Percentiles rank a stretch among this genome's conserved stretches.
phyloP scores from a whole-genome alignment of 2,113 vertebrate genomes.

The Microcebus tavaratra region DNA sequence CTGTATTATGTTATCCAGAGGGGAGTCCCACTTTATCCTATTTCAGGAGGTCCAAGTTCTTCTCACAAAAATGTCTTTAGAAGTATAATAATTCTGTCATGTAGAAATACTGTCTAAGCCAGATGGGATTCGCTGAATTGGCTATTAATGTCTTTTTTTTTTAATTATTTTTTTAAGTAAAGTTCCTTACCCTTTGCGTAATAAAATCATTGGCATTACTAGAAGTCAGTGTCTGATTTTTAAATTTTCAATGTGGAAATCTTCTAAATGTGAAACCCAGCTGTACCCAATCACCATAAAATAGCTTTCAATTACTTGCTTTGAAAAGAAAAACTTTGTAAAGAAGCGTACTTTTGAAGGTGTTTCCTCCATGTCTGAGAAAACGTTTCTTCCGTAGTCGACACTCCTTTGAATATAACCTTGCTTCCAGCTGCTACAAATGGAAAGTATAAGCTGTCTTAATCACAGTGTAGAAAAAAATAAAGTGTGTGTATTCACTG shows the following conservation, averaged over 20 bases:
- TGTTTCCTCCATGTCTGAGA: constrained; percentile 43
- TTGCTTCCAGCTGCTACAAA: constrained; percentile 7
- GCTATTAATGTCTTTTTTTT: neutral
- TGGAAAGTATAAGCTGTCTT: constrained; percentile 1
- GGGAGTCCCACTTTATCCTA: constrained; percentile 39
- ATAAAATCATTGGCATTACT: constrained; percentile 23
- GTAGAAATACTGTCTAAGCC: neutral
- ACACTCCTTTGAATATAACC: constrained; percentile 37
- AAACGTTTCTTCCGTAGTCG: constrained; percentile 11
- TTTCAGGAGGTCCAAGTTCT: constrained; percentile 53
- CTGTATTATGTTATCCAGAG: neutral
- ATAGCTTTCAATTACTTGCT: constrained; percentile 34
- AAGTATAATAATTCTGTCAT: constrained; percentile 60
- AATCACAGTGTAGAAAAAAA: neutral
- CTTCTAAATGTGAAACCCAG: constrained; percentile 3
- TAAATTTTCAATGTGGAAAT: neutral
- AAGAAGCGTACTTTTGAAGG: constrained; percentile 44
- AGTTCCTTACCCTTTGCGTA: neutral
- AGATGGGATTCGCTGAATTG: constrained; percentile 31
- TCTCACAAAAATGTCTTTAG: constrained; percentile 37
- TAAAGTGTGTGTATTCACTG: neutral
- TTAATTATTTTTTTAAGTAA: neutral
- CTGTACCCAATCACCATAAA: constrained; percentile 28
- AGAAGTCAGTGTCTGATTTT: constrained; percentile 46
- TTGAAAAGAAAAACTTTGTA: constrained; percentile 41